Conservation (phyloP, 2,888 invertebrate species). For the Ceraclea dissimilis region DNA sequence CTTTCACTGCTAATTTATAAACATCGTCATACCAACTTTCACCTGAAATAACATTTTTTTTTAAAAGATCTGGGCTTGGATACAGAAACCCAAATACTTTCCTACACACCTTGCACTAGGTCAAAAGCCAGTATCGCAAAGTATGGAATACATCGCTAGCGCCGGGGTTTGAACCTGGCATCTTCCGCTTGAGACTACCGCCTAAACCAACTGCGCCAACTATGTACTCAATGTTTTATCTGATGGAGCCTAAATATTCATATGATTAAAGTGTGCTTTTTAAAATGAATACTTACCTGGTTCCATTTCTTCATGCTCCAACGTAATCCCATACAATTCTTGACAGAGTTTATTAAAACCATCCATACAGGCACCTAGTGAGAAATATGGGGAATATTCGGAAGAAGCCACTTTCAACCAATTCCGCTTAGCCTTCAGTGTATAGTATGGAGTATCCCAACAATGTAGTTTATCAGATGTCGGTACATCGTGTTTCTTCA, state of each 20-base stretch:
- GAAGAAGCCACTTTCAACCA: slow-evolving; percentile 61
- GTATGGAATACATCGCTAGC: too few species aligned
- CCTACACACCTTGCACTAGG: too few species aligned
- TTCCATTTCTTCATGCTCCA: slow-evolving; percentile 64
- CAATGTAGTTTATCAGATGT: slow-evolving; percentile 39
- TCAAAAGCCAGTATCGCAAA: too few species aligned
- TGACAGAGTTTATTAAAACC: slow-evolving; percentile 87
- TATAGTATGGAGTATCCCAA: slow-evolving; percentile 89
- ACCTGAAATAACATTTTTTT: slow-evolving; percentile 42
- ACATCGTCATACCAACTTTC: slow-evolving; percentile 88
- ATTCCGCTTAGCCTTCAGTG: slow-evolving; percentile 63
- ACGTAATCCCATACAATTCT: slow-evolving; percentile 71
- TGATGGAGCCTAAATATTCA: too few species aligned
- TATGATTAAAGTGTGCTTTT: too few species aligned
- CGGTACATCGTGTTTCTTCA: slow-evolving; percentile 51
- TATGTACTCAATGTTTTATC: too few species aligned
- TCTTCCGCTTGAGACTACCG: too few species aligned
- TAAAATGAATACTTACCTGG: slow-evolving; percentile 41
- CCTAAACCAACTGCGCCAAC: too few species aligned
- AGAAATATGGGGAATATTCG: slow-evolving; percentile 81
- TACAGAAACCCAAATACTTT: too few species aligned
- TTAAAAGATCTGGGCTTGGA: too few species aligned
- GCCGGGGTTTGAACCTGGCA: too few species aligned
- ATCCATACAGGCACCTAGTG: slow-evolving; percentile 92
- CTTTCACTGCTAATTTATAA: slow-evolving; percentile 85